Evolutionary conservation across 2,888 invertebrate genomes (phyloP), one percentile per base, ranked within the genome.

Genomic region (Machimus rusticus): DNA sequence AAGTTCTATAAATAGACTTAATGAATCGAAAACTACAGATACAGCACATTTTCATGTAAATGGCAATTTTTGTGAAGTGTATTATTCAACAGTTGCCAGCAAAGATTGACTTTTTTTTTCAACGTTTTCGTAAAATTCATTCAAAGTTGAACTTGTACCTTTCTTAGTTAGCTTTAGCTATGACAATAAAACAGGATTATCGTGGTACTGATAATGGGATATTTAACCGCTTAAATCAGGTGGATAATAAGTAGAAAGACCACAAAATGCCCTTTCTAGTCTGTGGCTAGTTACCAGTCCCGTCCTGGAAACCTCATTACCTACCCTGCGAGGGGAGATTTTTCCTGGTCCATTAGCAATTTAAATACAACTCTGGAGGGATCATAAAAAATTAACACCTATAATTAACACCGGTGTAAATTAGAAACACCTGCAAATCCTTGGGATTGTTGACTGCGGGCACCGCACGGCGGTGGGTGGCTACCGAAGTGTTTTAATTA

Each of bases 301-400:
- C n/a, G n/a, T 19, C n/a, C 4, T n/a, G 1, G 8, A 5, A 16
- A 51, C 23, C 28, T 66, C 43, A 46, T 46, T 46, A 4, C 43
- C 9, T 39, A 1, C 23, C n/a, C n/a, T 57, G 23, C 23, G 8
- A 9, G 57, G 23, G 23, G 6, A 57, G 23, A 8, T 2, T 1
- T 57, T 19, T n/a, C n/a, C n/a, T 57, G 57, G 57, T 66, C 66
- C 28, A 66, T 66, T 89, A 89, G 74, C 85, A 85, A 85, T 85
- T 85, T 85, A 85, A 85, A 85, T 85, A 85, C 43, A 84, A 74
- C 9, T 85, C 85, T 31, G n/a, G 16, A 14, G 85, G 74, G 85
- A 85, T 85, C 74, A 74, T 85, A 85, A 85, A 85, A 85, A 85
- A 85, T 84, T 84, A 85, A 85, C 66, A 85, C 46, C 85, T 85